Percentiles rank a stretch among this genome's conserved stretches.
phyloP scores from a whole-genome alignment of 2,888 invertebrate species.

The Cordylochernes scorpioides region DNA sequence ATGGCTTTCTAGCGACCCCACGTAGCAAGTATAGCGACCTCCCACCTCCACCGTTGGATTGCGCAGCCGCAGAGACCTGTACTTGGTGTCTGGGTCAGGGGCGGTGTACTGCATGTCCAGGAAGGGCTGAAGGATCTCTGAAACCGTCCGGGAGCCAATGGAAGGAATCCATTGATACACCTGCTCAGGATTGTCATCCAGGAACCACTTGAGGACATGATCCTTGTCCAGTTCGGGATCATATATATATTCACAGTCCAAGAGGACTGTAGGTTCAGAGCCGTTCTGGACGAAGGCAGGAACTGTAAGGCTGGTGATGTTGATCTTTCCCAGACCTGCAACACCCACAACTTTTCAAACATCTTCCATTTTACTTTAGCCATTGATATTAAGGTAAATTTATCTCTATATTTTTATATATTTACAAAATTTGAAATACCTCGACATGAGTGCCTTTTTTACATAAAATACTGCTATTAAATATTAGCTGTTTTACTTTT shows the following conservation, averaged over 20 bases:
- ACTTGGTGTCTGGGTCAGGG: conserved; percentile 7
- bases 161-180: conserved; percentile 16
- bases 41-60: conserved; percentile 14
- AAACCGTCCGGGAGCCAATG: conserved; percentile 9
- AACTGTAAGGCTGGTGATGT: conserved; percentile 11
- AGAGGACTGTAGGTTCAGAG: conserved; percentile 12
- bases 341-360: no score
- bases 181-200: conserved; percentile 14
- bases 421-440: no score
- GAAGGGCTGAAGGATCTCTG: conserved; percentile 10
- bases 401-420: no score
- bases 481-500: no score
- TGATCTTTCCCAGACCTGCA: no score
- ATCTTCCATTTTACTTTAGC: no score
- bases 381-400: no score
- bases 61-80: conserved; percentile 12
- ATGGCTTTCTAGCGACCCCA: conserved; percentile 11
- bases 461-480: no score
- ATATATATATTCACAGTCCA: conserved; percentile 15
- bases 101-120: conserved; percentile 11
- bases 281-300: conserved; percentile 14
- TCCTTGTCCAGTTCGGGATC: conserved; percentile 5
- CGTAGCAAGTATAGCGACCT: conserved; percentile 14
- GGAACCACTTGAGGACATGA: conserved; percentile 15
- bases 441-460: no score